Percentiles rank a stretch among this genome's conserved stretches.
Evolutionary conservation across 2,797 vertebrate species (phyloP).

Genomic region (Leptoclinus maculatus): DNA sequence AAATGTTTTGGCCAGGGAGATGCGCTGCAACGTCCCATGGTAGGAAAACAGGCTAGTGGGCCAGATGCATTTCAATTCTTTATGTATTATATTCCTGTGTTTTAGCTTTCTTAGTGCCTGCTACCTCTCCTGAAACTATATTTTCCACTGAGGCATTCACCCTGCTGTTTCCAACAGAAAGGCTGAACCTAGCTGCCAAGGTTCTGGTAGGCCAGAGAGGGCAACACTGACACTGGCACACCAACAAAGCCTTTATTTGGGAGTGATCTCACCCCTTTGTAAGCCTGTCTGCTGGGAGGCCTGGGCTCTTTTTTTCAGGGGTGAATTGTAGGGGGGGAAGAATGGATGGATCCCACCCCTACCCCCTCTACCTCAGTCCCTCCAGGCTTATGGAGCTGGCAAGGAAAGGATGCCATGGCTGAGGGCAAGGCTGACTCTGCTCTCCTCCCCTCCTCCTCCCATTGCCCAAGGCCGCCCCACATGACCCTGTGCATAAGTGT

Average conservation of each 20-base stretch:
- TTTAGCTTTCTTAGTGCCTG: conserved; percentile 49
- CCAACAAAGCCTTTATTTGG: conserved; percentile 79
- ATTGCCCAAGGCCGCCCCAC: conserved; percentile 74
- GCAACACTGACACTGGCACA: conserved; percentile 80
- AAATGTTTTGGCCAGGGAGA: conserved; percentile 48
- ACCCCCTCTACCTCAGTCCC: conserved; percentile 70
- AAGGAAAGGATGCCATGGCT: conserved; percentile 82
- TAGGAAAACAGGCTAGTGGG: conserved; percentile 63
- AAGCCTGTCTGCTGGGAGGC: conserved; percentile 78
- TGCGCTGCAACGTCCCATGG: conserved; percentile 48
- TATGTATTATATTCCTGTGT: conserved; percentile 61
- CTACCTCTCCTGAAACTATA: conserved; percentile 60
- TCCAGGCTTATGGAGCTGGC: conserved; percentile 78
- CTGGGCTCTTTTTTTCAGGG: conserved; percentile 60
- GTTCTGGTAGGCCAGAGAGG: conserved; percentile 77
- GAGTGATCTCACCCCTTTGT: conserved; percentile 82
- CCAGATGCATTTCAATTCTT: conserved; percentile 63
- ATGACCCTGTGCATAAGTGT: conserved; percentile 64
- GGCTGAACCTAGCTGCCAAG: conserved; percentile 73
- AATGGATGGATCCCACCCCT: conserved; percentile 61
- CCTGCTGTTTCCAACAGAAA: conserved; percentile 68
- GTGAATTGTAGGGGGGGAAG: conserved; percentile 57
- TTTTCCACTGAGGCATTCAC: conserved; percentile 62
- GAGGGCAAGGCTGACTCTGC: conserved; percentile 81
- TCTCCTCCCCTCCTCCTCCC: conserved; percentile 61